Evolutionary conservation across 2,888 invertebrate genomes (phyloP).

Genomic region (Cephus pulcher): DNA sequence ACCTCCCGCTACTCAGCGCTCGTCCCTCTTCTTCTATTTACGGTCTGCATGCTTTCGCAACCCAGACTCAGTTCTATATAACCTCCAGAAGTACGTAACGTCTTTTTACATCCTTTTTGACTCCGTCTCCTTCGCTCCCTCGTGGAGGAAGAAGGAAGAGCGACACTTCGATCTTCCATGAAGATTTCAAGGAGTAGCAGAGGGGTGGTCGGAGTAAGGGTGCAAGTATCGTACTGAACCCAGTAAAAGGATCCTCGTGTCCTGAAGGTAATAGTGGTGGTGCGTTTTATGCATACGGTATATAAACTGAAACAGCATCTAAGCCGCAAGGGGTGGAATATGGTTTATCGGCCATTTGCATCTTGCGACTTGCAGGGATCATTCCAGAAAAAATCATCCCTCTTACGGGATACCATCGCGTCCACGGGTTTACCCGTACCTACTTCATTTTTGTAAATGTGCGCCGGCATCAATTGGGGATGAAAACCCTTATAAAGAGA

Average conservation of each 20-base stretch:
- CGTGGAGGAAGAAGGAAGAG: neutral
- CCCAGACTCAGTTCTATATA: conserved; percentile 4
- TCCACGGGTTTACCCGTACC: neutral
- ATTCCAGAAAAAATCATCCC: neutral
- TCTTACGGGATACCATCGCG: neutral
- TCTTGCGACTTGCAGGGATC: conserved; percentile 26
- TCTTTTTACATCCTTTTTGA: neutral
- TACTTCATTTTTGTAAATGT: neutral
- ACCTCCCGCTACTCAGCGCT: conserved; percentile 1
- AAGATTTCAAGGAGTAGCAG: neutral
- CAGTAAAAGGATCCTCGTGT: neutral
- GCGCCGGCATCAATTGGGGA: neutral
- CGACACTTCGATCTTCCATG: neutral
- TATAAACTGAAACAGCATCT: conserved; percentile 49
- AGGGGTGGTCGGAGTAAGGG: neutral
- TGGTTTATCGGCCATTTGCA: conserved; percentile 57
- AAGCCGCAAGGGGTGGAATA: conserved; percentile 10
- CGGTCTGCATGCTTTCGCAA: conserved; percentile 10
- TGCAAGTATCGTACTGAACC: neutral
- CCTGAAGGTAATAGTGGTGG: neutral
- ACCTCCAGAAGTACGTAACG: conserved; percentile 2
- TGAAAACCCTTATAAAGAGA: neutral
- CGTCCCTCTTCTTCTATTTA: conserved; percentile 4
- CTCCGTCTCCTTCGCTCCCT: neutral
- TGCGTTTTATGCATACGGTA: conserved; percentile 46